Evolutionary conservation across 2,888 invertebrate species (phyloP).

Genomic region (Melipona bicolor): DNA sequence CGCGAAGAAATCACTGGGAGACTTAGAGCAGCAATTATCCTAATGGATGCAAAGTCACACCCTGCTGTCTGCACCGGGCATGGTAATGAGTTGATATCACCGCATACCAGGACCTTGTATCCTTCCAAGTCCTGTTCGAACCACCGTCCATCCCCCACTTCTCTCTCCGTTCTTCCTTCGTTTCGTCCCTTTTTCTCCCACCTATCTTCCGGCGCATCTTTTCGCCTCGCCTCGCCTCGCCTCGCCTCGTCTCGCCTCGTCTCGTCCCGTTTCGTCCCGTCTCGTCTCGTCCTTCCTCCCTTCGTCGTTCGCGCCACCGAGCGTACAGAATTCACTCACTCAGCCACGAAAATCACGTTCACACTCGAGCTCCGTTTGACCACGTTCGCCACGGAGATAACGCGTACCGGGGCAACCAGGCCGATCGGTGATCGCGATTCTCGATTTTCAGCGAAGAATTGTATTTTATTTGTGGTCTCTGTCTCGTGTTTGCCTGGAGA

Average conservation of each 20-base stretch:
- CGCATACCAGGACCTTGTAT: constrained; percentile 84
- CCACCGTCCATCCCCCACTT: constrained; percentile 47
- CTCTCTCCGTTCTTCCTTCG: constrained; percentile 5
- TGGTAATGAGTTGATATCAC: constrained; percentile 84
- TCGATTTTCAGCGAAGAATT: constrained; percentile 11
- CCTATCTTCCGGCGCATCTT: constrained; percentile 49
- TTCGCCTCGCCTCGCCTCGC: background rate
- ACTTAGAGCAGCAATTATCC: constrained; percentile 83
- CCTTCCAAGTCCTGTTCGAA: constrained; percentile 64
- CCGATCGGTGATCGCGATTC: constrained; percentile 36
- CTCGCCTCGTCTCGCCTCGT: background rate
- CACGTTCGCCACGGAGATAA: constrained; percentile 54
- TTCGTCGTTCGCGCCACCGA: background rate
- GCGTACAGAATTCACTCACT: constrained; percentile 57
- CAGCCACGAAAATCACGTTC: constrained; percentile 64
- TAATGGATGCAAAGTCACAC: constrained; percentile 84
- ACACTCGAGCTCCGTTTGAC: constrained; percentile 41
- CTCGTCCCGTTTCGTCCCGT: no score
- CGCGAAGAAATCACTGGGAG: constrained; percentile 69
- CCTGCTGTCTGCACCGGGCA: constrained; percentile 81
- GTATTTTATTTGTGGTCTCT: background rate
- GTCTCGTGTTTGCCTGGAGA: no score
- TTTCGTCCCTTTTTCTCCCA: constrained; percentile 43
- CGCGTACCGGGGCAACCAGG: constrained; percentile 23
- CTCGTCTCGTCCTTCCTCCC: background rate